Evolutionary conservation across 2,888 invertebrate genomes (phyloP).

Genomic region (Lasioglossum calceatum): DNA sequence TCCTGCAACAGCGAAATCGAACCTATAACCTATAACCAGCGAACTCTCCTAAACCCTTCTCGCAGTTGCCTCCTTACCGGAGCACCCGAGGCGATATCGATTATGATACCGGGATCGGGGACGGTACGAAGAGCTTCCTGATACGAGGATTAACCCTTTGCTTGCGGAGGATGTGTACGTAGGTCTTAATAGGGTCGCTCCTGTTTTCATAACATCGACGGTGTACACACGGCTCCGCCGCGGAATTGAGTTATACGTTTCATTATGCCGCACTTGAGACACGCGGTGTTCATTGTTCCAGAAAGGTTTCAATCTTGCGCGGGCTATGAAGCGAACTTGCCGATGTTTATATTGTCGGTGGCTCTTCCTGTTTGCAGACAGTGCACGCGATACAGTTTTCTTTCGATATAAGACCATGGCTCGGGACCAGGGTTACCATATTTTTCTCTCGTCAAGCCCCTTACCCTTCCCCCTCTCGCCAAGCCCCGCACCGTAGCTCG

Average conservation of each 20-base stretch:
- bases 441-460: too few species aligned
- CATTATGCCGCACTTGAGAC: conserved; percentile 3
- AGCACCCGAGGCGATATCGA: conserved; percentile 16
- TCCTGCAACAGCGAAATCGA: conserved; percentile 11
- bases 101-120: conserved; percentile 16
- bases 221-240: not conserved
- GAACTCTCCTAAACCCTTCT: conserved; percentile 17
- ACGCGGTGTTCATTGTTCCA: not conserved
- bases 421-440: too few species aligned
- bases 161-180: not conserved
- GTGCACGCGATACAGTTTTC: not conserved
- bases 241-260: conserved; percentile 22
- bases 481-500: too few species aligned
- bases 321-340: not conserved
- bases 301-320: not conserved
- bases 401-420: not conserved
- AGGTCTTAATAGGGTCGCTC: conserved; percentile 11
- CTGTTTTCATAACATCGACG: conserved; percentile 13
- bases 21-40: conserved; percentile 7
- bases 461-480: too few species aligned
- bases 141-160: conserved; percentile 29
- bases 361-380: not conserved
- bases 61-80: conserved; percentile 17
- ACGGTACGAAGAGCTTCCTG: conserved; percentile 1
- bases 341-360: not conserved